Evolutionary conservation across 2,797 vertebrate species (phyloP), one percentile per base, ranked within the genome.

Genomic region (Sebastes kiyomatsui): DNA sequence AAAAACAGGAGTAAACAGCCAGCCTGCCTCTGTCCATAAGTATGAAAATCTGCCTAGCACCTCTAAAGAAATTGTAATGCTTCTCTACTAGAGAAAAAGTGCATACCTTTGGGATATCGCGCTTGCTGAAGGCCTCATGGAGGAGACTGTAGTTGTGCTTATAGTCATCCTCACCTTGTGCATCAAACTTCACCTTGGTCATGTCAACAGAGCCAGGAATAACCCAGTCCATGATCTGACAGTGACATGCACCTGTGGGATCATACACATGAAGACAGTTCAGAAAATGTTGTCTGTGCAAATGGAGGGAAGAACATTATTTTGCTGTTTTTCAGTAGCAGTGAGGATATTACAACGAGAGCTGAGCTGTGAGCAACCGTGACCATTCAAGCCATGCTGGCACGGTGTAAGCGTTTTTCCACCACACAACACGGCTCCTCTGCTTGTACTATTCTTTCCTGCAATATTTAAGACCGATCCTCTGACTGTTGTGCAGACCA

Each of bases 121-220:
- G 85, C 68, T 93, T 92, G 23, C 0, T 79, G 49, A 97, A 94
- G 68, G 92, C 93, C 6, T 89, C 81, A 1, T 77, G 83, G 30
- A 96, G 90, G 27, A 97, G 89, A 79, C 25, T 81, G 79, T 93
- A 96, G 91, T 97, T 97, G 75, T 96, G 92, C 25, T 82, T 85
- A 60, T 54, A 94, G 66, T 97, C 96, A 0, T 89, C 80, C 32
- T 92, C 81, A 1, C 66, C 61, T 49, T 91, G 55, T 5, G 92
- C 90, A 69, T 95, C 90, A 84, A 96, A 94, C 71, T 90, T 96
- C 42, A 96, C 96, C 65, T 92, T 85, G 54, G 82, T 88, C 81
- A 96, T 60, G 82, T 96, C 92, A 16, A 97, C 64, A 16, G 94
- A 95, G 22, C 90, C 94, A 5, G 95, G 95, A 49, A 93, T 79